Base-by-base conservation (phyloP, 2,888 invertebrate species). In the Andricus quercusramuli region DNA sequence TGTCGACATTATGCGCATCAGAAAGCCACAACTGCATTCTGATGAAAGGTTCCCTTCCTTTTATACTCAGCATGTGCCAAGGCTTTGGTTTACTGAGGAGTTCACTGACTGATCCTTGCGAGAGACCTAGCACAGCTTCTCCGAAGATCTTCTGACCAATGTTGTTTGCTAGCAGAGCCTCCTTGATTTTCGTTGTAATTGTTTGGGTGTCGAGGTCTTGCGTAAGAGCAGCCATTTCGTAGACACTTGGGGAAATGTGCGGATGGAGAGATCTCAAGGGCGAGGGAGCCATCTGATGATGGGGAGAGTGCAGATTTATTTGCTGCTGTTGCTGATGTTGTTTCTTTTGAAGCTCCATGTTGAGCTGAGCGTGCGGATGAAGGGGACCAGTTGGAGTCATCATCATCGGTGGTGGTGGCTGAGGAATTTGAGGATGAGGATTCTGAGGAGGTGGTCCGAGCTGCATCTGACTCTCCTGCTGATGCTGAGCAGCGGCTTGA, bases 141-240 rank as follows among this genome's bases (percentile, higher is more conserved):
- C 99, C 99, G 90, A 99, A 99, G 84, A 98, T 98, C 94, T 99
- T 99, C 93, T 99, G 99, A 4, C 99, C 99, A 86, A 99, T 98
- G 91, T 99, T 99, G 93, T 99, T 99, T 62, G 99, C 98, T 78
- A 99, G 94, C 15, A 99, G 94, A 0, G 99, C 98, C 93, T 99
- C 99, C 92, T 99, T 99, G 91, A 99, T 99, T 93, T 98, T 98
- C 13, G 98, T 98, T 3, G 99, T 99, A 88, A 99, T 98, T 29
- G 97, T 96, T 91, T 99, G 98, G 2, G 99, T 99, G 93, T 99
- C 99, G 84, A 99, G 95, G 92, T 99, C 99, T 89, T 98, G 98
- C 15, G 99, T 99, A 66, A 99, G 94, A 6, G 99, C 99, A 1
- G 99, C 98, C 97, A 99, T 98, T 93, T 99, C 99, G 93, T 99